Base-by-base conservation (phyloP, 2,113 vertebrate genomes). In the Phocoena sinus region DNA sequence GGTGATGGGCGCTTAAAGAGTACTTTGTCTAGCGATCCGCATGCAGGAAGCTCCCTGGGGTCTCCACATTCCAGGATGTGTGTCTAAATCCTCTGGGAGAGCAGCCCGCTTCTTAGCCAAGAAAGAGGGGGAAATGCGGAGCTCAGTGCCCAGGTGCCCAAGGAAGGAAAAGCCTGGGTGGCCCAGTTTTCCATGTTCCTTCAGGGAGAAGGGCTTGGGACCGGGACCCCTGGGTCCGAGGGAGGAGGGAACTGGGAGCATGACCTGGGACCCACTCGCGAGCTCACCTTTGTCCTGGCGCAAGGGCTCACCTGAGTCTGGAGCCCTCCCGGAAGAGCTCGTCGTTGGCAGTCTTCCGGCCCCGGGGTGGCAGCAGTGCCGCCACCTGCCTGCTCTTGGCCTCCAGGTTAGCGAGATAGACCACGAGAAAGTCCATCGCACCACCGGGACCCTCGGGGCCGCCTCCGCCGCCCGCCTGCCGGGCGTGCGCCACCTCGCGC, bases 291-390 rank as follows among this genome's bases (percentile, higher is more conserved):
- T 10, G 31, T 41, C 4, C 58, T 0, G 13, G 44, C 26, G 3
- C 41, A 0, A 8, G 67, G 71, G 6, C 98, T 99, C 97, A 99
- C 99, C 99, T 99, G 98, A 90, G 98, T 68, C 92, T 98, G 31
- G 99, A 99, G 4, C 97, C 98, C 87, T 99, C 99, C 28, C 98
- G 99, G 97, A 99, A 99, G 70, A 99, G 99, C 95, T 98, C 98
- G 6, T 99, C 98, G 15, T 97, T 96, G 60, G 98, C 98, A 1
- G 98, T 98, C 91, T 98, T 99, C 7, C 3, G 58, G 44, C 87
- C 83, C 47, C 74, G 56, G 26, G 86, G 33, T 0, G 97, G 65
- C 92, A 99, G 99, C 33, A 99, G 98, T 50, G 96, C 88, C 1
- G 98, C 28, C 5, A 99, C 98, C 88, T 98, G 98, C 17, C 98